Conservation (phyloP, 92 coral and sea anemone species). For the Metridium senile region DNA sequence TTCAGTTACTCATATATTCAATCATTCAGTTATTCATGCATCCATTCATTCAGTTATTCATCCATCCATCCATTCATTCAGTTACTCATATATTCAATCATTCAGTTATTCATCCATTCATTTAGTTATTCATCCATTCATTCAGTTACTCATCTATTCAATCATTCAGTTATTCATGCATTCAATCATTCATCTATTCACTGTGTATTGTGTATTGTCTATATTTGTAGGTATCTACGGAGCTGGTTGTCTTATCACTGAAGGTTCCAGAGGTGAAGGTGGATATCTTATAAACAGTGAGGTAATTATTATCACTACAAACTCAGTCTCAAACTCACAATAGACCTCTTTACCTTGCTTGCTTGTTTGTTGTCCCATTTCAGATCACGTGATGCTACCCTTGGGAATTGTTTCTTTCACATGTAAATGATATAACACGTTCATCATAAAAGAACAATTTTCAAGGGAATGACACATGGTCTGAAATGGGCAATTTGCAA, state of each 20-base stretch:
- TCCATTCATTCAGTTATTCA: background rate
- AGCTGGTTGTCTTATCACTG: constrained; percentile 96
- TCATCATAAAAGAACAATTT: no score
- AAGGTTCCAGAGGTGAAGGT: constrained; percentile 97
- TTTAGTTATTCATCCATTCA: background rate
- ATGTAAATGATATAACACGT: no score
- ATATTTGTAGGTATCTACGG: constrained; percentile 84
- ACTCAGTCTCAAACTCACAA: no score
- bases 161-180: no score
- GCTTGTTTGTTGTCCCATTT: no score
- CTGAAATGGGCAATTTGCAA: no score
- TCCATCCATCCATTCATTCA: background rate
- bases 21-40: background rate
- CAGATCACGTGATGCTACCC: no score
- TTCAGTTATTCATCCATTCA: background rate
- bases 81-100: background rate
- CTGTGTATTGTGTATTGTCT: background rate
- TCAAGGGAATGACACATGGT: no score
- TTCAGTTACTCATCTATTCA: background rate
- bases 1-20: background rate
- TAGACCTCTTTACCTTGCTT: no score
- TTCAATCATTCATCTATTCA: no score
- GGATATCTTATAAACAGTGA: constrained; percentile 95
- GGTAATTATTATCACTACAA: no score
- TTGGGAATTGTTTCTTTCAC: no score